A percentile compares a stretch with the other conserved stretches of the same genome.
phyloP scores from a whole-genome alignment of 2,113 vertebrate genomes.

The Talpa occidentalis region DNA sequence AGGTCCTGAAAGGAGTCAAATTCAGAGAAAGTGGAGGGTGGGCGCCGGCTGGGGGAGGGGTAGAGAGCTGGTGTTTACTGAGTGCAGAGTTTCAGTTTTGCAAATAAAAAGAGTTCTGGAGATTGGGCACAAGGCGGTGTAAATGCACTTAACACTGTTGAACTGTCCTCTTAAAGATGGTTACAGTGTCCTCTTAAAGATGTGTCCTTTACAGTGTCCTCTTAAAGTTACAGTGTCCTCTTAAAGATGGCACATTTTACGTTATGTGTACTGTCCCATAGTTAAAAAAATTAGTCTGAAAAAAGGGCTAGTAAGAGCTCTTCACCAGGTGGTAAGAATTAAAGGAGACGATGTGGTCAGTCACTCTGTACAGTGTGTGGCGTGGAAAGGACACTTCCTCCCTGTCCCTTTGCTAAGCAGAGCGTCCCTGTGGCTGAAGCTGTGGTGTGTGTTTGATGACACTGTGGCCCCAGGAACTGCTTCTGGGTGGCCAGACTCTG shows the following conservation, averaged over 20 bases:
- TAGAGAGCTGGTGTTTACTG: fast-evolving
- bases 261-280: not conserved
- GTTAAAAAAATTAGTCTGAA: too few species aligned
- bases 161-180: not conserved
- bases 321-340: not conserved
- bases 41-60: fast-evolving
- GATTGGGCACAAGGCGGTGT: fast-evolving
- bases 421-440: not conserved
- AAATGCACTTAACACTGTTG: too few species aligned
- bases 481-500: fast-evolving
- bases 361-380: fast-evolving
- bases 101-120: not conserved
- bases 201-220: too few species aligned
- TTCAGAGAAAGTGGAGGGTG: not conserved
- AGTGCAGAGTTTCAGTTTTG: not conserved
- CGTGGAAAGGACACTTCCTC: not conserved
- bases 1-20: not conserved
- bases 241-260: not conserved
- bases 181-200: not conserved
- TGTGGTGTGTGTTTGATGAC: too few species aligned
- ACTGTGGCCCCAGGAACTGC: not conserved
- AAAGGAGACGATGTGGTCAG: not conserved
- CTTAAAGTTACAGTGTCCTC: too few species aligned
- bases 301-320: not conserved
- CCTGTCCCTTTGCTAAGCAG: not conserved